Evolutionary conservation across 2,888 invertebrate genomes (phyloP).

Genomic region (Aphidius colemani): DNA sequence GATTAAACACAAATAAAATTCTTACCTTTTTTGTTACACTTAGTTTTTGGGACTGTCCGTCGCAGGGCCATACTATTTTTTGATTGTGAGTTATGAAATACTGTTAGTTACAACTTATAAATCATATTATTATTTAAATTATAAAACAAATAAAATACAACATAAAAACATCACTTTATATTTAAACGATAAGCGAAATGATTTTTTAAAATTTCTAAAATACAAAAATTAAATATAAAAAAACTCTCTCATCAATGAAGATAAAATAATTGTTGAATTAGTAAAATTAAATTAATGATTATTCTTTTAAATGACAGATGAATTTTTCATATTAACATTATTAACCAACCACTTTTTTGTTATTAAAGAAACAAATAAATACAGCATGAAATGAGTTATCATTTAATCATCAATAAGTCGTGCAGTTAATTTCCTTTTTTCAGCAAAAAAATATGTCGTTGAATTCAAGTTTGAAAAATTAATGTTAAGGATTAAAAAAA

Average conservation of each 20-base stretch:
- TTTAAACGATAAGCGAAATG: constrained; percentile 16
- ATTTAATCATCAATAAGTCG: no score
- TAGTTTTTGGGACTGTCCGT: constrained; percentile 14
- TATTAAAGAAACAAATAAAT: no score
- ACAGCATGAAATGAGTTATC: no score
- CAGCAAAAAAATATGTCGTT: no score
- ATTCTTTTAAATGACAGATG: no score
- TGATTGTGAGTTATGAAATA: constrained; percentile 16
- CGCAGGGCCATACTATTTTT: constrained; percentile 20
- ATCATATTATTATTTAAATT: constrained; percentile 14
- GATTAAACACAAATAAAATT: constrained; percentile 7
- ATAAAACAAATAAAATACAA: not conserved
- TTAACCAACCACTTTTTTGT: no score
- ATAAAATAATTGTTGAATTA: constrained; percentile 20
- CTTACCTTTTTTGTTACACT: constrained; percentile 12
- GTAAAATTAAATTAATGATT: not conserved
- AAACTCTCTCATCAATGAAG: no score
- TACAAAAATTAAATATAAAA: constrained; percentile 44
- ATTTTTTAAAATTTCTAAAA: not conserved
- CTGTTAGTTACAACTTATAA: constrained; percentile 15
- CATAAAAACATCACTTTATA: not conserved
- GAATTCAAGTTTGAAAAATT: no score
- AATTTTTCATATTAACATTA: no score
- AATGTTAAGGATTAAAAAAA: no score
- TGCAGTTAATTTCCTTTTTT: no score